Conservation (phyloP, 1,140 invertebrate species). For the Eriocheir sinensis region DNA sequence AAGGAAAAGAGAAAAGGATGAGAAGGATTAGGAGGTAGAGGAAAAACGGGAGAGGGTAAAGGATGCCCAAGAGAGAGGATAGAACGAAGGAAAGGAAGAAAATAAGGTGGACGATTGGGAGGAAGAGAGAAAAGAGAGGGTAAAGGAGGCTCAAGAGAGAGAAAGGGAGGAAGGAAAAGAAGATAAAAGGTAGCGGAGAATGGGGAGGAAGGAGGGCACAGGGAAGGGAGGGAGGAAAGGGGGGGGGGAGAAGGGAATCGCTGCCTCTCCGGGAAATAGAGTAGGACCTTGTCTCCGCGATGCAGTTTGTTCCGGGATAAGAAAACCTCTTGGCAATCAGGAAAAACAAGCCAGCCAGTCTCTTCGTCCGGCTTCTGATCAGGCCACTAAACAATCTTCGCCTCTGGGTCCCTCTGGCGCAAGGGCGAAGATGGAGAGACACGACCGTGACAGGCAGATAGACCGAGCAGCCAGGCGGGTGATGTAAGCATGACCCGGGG, state of each 20-base stretch:
- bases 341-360: background rate
- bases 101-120: no score
- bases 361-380: background rate
- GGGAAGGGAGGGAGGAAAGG: background rate
- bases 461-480: background rate
- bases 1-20: no score
- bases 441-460: background rate
- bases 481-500: background rate
- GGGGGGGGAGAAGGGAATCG: background rate
- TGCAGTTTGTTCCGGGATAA: background rate
- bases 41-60: no score
- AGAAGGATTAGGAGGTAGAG: no score
- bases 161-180: no score
- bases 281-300: background rate
- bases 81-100: background rate
- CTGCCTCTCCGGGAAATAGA: background rate
- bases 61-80: no score
- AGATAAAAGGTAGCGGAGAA: no score
- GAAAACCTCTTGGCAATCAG: slow-evolving; percentile 2
- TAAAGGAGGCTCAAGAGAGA: no score
- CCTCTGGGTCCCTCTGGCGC: background rate
- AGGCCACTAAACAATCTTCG: background rate
- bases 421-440: background rate
- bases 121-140: no score
- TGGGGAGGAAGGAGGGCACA: background rate